Evolutionary conservation across 2,888 invertebrate genomes (phyloP).

Genomic region (Tenthredo mesomela): DNA sequence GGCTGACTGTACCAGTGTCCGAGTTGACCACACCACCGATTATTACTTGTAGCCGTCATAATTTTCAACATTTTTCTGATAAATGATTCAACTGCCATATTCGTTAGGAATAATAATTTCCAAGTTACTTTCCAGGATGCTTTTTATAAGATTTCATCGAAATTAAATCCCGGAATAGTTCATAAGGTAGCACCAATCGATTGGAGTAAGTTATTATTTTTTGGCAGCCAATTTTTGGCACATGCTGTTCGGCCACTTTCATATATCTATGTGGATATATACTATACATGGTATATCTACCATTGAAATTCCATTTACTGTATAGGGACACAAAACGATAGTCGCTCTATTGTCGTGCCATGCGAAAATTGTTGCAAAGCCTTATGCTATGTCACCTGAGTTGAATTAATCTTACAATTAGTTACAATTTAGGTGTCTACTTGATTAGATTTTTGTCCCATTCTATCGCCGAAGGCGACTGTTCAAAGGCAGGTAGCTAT

Average conservation of each 20-base stretch:
- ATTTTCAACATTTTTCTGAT: too few relatives aligned
- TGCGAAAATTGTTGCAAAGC: not conserved
- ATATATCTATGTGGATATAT: not conserved
- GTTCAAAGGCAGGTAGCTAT: not conserved
- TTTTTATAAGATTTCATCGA: not conserved
- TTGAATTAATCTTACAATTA: not conserved
- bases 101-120: not conserved
- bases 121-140: not conserved
- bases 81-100: too few relatives aligned
- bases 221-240: not conserved
- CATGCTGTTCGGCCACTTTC: not conserved
- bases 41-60: too few relatives aligned
- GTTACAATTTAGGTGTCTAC: not conserved
- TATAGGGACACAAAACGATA: not conserved
- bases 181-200: not conserved
- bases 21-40: too few relatives aligned
- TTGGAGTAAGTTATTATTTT: not conserved
- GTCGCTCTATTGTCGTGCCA: not conserved
- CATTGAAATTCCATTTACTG: not conserved
- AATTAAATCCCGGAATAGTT: not conserved
- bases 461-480: not conserved
- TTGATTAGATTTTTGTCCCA: not conserved
- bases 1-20: too few relatives aligned
- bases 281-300: not conserved
- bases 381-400: not conserved